Conservation (phyloP, 1,140 invertebrate genomes). For the Artemia franciscana region DNA sequence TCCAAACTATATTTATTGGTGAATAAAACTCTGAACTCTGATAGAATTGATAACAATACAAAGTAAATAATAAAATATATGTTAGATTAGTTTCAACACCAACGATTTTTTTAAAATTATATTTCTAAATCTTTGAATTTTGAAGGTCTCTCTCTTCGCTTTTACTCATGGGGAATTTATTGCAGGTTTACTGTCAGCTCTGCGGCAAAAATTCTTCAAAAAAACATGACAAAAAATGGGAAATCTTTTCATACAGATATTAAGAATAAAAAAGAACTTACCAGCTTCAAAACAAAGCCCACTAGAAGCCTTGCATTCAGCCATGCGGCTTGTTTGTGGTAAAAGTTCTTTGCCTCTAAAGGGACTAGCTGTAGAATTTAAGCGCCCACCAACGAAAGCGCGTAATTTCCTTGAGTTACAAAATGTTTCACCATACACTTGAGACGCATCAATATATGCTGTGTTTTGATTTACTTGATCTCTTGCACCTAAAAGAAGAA, state of each 20-base stretch:
- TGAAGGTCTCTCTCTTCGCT: no score
- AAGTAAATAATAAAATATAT: no score
- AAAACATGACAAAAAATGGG: not conserved
- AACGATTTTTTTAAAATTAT: no score
- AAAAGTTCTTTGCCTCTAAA: slow-evolving; percentile 46
- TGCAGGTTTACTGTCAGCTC: slow-evolving; percentile 1
- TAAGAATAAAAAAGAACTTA: slow-evolving; percentile 9
- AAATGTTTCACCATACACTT: slow-evolving; percentile 51
- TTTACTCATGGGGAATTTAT: no score
- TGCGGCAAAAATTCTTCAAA: not conserved
- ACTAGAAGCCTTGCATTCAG: slow-evolving; percentile 59
- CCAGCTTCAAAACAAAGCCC: slow-evolving; percentile 65
- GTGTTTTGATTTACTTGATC: slow-evolving; percentile 87
- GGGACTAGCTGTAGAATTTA: slow-evolving; percentile 53
- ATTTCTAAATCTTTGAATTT: no score
- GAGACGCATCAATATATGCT: slow-evolving; percentile 61
- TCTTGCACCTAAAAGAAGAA: slow-evolving; percentile 34
- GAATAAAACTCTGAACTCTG: no score
- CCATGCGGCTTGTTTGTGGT: slow-evolving; percentile 44
- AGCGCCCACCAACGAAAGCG: slow-evolving; percentile 35
- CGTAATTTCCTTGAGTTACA: slow-evolving; percentile 47
- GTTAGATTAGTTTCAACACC: no score
- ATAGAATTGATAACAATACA: no score
- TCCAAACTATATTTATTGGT: no score
- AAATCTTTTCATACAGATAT: slow-evolving; percentile 5